These are phyloP conservation scores for Champsocephalus gunnari DNA, from an alignment of 2,797 vertebrate species.

Conservation along the genomic window DNA sequence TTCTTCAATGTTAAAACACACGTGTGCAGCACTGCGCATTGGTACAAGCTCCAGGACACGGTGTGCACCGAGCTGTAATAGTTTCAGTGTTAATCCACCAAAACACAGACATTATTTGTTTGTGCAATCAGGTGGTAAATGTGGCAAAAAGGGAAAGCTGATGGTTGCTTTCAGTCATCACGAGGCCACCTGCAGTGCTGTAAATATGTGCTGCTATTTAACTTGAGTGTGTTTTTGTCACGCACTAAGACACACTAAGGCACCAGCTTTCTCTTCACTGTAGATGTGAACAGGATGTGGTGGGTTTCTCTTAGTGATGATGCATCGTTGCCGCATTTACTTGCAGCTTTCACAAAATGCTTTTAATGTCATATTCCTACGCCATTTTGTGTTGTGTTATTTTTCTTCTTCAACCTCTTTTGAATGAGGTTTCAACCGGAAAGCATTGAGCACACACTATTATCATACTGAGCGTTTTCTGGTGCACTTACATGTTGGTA, in stretches of 20 bases:
- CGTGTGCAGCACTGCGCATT: neutral
- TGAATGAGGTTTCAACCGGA: neutral
- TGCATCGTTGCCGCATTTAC: neutral
- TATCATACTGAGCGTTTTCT: constrained; percentile 11
- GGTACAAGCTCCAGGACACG: constrained; percentile 1
- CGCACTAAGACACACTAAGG: constrained; percentile 14
- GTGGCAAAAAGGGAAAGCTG: constrained; percentile 69
- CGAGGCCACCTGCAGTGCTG: constrained; percentile 63
- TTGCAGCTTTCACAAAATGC: constrained; percentile 23
- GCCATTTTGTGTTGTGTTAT: constrained; percentile 6
- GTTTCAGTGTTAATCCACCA: constrained; percentile 64
- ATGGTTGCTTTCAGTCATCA: constrained; percentile 55
- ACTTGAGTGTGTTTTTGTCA: constrained; percentile 44
- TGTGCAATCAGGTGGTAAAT: constrained; percentile 34
- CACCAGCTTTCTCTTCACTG: constrained; percentile 34
- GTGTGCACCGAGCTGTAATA: constrained; percentile 34
- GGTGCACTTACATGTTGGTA: constrained; percentile 30
- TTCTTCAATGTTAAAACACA: constrained; percentile 2
- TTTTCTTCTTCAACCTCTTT: constrained; percentile 16
- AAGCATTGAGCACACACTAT: neutral
- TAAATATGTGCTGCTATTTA: constrained; percentile 52
- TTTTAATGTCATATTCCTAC: neutral
- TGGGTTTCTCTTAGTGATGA: neutral
- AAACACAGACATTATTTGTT: constrained; percentile 60
- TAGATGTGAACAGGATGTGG: constrained; percentile 54